Evolutionary conservation across 2,888 invertebrate species (phyloP).

Genomic region (Nomada hirtipes): DNA sequence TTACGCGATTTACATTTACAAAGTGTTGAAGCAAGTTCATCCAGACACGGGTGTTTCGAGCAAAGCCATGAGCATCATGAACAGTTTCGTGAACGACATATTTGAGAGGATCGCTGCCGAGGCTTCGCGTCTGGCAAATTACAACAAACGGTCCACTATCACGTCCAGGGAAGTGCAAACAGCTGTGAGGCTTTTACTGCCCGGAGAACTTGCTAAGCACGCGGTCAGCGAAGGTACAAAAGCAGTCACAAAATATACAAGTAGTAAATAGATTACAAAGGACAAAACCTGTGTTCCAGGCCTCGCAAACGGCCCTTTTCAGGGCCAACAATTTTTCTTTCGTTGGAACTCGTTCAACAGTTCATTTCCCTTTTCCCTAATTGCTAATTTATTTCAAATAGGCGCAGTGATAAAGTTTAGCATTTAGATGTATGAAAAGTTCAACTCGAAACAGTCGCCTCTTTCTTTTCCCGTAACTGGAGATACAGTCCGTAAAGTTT

Average conservation of each 20-base stretch:
- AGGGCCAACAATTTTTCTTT: slow-evolving; percentile 65
- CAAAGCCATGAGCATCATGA: slow-evolving; percentile 90
- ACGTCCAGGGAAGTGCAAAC: slow-evolving; percentile 89
- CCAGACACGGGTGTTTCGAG: slow-evolving; percentile 88
- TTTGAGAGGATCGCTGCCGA: slow-evolving; percentile 89
- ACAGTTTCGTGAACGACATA: slow-evolving; percentile 90
- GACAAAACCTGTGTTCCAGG: neutral
- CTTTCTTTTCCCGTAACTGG: too few species aligned
- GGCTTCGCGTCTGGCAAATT: slow-evolving; percentile 87
- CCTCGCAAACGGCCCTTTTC: slow-evolving; percentile 67
- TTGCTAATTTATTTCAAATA: too few species aligned
- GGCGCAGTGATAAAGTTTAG: too few species aligned
- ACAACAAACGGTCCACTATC: slow-evolving; percentile 88
- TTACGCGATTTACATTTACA: slow-evolving; percentile 88
- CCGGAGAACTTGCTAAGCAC: slow-evolving; percentile 90
- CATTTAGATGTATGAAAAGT: too few species aligned
- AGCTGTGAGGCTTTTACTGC: slow-evolving; percentile 88
- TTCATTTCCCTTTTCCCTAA: neutral
- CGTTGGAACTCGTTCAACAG: neutral
- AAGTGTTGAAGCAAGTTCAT: slow-evolving; percentile 87
- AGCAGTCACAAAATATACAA: slow-evolving; percentile 86
- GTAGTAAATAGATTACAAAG: slow-evolving; percentile 57
- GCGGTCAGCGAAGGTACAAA: slow-evolving; percentile 89
- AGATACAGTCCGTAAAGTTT: too few species aligned
- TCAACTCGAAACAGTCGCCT: too few species aligned